A percentile compares a stretch with the other conserved stretches of the same genome.
These are phyloP conservation scores for Boloria selene DNA, from an alignment of 2,888 invertebrate genomes.

Conservation along the genomic window DNA sequence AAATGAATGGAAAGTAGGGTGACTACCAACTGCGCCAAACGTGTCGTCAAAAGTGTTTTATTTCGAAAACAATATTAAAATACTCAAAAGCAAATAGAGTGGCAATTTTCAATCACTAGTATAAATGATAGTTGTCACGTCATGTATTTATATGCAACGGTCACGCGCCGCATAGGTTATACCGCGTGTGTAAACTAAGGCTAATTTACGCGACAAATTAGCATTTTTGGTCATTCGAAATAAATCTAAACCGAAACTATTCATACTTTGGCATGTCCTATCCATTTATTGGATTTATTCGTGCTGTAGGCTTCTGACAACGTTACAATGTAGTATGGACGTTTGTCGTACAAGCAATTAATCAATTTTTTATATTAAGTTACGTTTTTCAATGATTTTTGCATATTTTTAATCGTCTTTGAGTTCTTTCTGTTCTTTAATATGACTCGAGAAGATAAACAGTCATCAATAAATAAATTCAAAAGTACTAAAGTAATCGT, in stretches of 20 bases:
- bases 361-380: too few relatives aligned
- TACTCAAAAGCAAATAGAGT: neutral
- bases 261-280: conserved; percentile 7
- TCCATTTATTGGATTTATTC: conserved; percentile 5
- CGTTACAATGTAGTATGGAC: neutral
- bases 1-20: too few relatives aligned
- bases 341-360: too few relatives aligned
- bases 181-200: conserved; percentile 19
- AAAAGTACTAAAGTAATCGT: too few relatives aligned
- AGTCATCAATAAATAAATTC: too few relatives aligned
- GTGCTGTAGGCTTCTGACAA: neutral
- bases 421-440: too few relatives aligned
- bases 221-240: conserved; percentile 26
- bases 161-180: conserved; percentile 22
- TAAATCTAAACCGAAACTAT: conserved; percentile 19
- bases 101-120: conserved; percentile 18
- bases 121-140: conserved; percentile 23
- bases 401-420: too few relatives aligned
- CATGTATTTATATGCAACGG: conserved; percentile 32
- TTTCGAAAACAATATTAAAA: neutral
- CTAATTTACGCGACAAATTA: conserved; percentile 27
- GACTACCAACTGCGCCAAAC: too few relatives aligned
- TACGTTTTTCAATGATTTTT: too few relatives aligned
- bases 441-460: too few relatives aligned
- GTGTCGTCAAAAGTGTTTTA: too few relatives aligned